Base-by-base conservation (phyloP, 2,113 vertebrate species). In the Elephas maximus region DNA sequence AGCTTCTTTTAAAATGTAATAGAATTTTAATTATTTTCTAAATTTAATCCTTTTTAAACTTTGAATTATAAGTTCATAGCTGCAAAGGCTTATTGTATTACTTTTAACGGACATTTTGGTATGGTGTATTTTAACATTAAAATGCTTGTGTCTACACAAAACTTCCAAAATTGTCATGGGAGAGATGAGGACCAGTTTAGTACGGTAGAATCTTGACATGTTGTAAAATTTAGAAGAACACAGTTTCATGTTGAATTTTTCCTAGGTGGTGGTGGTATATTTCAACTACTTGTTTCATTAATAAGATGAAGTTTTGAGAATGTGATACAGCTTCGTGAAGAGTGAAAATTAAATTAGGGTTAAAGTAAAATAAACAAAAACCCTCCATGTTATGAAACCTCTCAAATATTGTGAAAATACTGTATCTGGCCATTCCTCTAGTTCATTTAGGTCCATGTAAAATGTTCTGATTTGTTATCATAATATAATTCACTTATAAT, bases 101-200 rank as follows among this genome's bases (percentile, higher is more conserved):
- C 33, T 95, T 82, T 63, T 74, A 69, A 83, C 92, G 74, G 83
- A 80, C 41, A 73, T 97, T 94, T 91, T 86, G 51, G 18, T 94
- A 41, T 87, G 0, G 76, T 21, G 33, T 28, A n/a, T 37, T 85
- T 95, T 93, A 82, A 86, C 26, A 93, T 82, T 90, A 41, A 96
- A 48, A 73, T 88, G 37, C 51, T 96, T 44, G n/a, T 86, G 30
- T 45, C 28, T 67, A n/a, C 63, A n/a, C 33, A 69, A 48, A n/a
- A 44, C 30, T 71, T 91, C 88, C 45, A 91, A 30, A 74, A 69
- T 74, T 90, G 2, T 73, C 17, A 20, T 73, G 12, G 33, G 48
- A 57, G 23, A 91, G 18, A 9, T 78, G 48, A 53, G 26, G 41
- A 90, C 67, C 18, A 78, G 30, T 37, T 71, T 96, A 63, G 15